A percentile compares a stretch with the other conserved stretches of the same genome.
These are phyloP conservation scores for Chaetura pelagica DNA, from an alignment of 2,113 vertebrate species.

Conservation along the genomic window DNA sequence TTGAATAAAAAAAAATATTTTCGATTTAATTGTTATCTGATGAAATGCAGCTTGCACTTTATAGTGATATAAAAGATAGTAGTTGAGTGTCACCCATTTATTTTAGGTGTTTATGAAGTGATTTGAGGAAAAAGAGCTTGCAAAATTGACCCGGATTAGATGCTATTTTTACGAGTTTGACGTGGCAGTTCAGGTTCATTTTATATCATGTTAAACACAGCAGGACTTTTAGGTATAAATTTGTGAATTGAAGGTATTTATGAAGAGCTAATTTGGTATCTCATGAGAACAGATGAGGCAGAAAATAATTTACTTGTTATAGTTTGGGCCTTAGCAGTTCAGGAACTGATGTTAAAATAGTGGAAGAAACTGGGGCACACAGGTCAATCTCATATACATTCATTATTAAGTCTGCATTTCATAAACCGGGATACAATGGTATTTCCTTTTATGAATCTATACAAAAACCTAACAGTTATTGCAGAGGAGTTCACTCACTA, in stretches of 20 bases:
- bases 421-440: background rate
- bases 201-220: background rate
- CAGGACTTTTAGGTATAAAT: background rate
- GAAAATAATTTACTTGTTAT: background rate
- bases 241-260: background rate
- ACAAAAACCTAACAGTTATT: background rate
- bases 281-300: background rate
- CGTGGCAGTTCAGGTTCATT: background rate
- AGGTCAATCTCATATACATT: background rate
- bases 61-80: background rate
- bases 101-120: background rate
- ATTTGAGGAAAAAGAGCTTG: background rate
- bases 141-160: background rate
- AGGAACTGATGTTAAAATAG: background rate
- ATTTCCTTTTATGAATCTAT: background rate
- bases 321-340: background rate
- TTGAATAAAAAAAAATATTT: background rate
- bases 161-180: background rate
- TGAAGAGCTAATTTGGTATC: too few relatives aligned
- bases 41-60: background rate
- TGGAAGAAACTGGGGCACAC: background rate
- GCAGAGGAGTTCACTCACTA: background rate
- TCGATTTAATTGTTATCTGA: background rate
- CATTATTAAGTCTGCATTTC: background rate
- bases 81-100: background rate